A percentile compares a stretch with the other conserved stretches of the same genome.
phyloP scores from a whole-genome alignment of 2,888 invertebrate genomes.

The Nebria brevicollis region DNA sequence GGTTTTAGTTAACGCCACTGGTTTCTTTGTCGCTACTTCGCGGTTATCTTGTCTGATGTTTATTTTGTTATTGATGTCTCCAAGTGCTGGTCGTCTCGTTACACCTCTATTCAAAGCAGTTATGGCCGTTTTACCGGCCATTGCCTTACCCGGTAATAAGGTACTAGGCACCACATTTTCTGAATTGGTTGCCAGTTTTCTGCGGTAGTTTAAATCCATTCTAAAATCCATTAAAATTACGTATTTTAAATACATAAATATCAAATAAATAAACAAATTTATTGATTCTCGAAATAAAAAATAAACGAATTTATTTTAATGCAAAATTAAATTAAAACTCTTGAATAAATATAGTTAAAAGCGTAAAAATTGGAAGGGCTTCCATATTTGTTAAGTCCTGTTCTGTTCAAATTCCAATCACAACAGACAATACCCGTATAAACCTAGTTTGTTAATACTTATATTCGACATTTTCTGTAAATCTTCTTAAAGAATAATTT shows the following conservation, averaged over 20 bases:
- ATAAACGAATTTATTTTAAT: too few relatives aligned
- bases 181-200: constrained; percentile 41
- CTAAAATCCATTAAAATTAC: constrained; percentile 34
- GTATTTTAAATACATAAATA: neutral
- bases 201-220: constrained; percentile 50
- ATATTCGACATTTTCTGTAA: neutral
- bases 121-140: constrained; percentile 47
- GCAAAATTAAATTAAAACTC: too few relatives aligned
- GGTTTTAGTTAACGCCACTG: constrained; percentile 25
- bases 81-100: constrained; percentile 53
- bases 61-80: constrained; percentile 55
- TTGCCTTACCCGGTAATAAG: constrained; percentile 45
- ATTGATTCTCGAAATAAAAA: too few relatives aligned
- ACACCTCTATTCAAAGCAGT: constrained; percentile 40
- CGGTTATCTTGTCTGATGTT: constrained; percentile 18
- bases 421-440: neutral
- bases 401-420: neutral
- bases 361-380: neutral
- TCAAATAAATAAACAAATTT: too few relatives aligned
- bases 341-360: neutral
- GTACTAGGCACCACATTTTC: constrained; percentile 50
- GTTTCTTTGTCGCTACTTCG: constrained; percentile 42
- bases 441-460: neutral
- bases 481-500: too few relatives aligned
- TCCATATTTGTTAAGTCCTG: neutral